A percentile compares a stretch with the other conserved stretches of the same genome.
phyloP scores from a whole-genome alignment of 2,797 vertebrate genomes.

The Darevskia nairensis region DNA sequence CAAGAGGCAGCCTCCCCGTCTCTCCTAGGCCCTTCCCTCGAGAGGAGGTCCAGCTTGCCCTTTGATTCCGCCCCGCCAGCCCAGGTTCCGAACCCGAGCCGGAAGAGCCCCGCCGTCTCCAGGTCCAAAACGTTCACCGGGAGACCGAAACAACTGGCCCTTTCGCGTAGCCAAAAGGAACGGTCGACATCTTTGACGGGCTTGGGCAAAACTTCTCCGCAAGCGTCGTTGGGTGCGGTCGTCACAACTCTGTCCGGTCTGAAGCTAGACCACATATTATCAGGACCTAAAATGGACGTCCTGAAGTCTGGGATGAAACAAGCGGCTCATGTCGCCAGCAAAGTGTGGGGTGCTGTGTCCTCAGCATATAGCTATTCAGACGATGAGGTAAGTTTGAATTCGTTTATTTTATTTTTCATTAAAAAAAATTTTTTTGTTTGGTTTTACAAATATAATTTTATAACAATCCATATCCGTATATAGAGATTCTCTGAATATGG shows the following conservation, averaged over 20 bases:
- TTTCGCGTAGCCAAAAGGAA: conserved; percentile 73
- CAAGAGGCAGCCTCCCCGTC: conserved; percentile 48
- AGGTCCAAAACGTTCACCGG: conserved; percentile 91
- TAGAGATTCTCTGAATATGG: too few species aligned
- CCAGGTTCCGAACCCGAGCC: conserved; percentile 66
- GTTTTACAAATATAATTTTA: too few species aligned
- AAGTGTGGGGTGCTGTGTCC: conserved; percentile 92
- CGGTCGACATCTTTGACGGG: conserved; percentile 87
- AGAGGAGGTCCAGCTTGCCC: conserved; percentile 91
- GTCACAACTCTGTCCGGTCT: conserved; percentile 92
- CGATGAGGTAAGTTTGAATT: conserved; percentile 87
- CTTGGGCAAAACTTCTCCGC: conserved; percentile 88
- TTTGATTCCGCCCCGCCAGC: conserved; percentile 72
- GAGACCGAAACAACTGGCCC: conserved; percentile 81
- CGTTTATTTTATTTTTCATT: not conserved
- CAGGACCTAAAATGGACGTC: conserved; percentile 95
- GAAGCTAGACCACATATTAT: conserved; percentile 92
- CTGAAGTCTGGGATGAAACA: conserved; percentile 96
- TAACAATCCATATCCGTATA: too few species aligned
- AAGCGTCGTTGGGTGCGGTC: conserved; percentile 90
- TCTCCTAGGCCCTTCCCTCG: conserved; percentile 66
- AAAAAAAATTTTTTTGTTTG: not conserved
- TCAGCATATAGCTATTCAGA: conserved; percentile 93
- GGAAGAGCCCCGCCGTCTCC: conserved; percentile 84
- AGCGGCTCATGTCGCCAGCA: conserved; percentile 94